A percentile compares a stretch with the other conserved stretches of the same genome.
Evolutionary conservation across 53 echinoderm and acorn worm genomes (phyloP).

Genomic region (Stichopus horrens): DNA sequence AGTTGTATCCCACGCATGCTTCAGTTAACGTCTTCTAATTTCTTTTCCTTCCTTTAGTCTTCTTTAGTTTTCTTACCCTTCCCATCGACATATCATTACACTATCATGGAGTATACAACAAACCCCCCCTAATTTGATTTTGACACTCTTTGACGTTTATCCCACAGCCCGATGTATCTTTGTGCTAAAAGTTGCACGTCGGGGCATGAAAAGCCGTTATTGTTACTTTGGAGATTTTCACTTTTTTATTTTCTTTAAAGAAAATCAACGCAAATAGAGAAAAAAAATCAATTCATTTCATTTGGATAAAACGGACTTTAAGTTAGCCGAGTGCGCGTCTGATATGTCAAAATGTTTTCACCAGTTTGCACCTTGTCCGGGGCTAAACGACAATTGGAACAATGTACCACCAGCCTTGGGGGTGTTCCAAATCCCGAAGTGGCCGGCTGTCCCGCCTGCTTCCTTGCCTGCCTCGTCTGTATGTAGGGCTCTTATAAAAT

Average conservation of each 20-base stretch:
- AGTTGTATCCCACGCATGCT: not conserved
- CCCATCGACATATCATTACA: conserved; percentile 5
- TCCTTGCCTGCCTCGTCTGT: too few relatives aligned
- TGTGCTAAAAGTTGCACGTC: conserved; percentile 27
- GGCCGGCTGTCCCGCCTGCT: not conserved
- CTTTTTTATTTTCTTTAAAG: not conserved
- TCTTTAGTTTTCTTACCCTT: not conserved
- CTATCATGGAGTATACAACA: not conserved
- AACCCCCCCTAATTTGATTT: conserved; percentile 14
- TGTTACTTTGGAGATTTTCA: not conserved
- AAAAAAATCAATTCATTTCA: not conserved
- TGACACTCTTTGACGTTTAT: conserved; percentile 15
- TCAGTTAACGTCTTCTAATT: not conserved
- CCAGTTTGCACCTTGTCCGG: not conserved
- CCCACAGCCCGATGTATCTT: not conserved
- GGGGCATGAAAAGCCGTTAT: conserved; percentile 20
- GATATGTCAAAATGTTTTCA: not conserved
- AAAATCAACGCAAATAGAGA: not conserved
- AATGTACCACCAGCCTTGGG: not conserved
- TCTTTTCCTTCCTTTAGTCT: not conserved
- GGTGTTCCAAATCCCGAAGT: not conserved
- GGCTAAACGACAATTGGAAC: not conserved
- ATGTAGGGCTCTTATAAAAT: too few relatives aligned
- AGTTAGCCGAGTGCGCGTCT: not conserved
- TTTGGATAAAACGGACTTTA: too few relatives aligned